Base-by-base conservation (phyloP, 2,888 invertebrate species). In the Archaeoteleia sp. region DNA sequence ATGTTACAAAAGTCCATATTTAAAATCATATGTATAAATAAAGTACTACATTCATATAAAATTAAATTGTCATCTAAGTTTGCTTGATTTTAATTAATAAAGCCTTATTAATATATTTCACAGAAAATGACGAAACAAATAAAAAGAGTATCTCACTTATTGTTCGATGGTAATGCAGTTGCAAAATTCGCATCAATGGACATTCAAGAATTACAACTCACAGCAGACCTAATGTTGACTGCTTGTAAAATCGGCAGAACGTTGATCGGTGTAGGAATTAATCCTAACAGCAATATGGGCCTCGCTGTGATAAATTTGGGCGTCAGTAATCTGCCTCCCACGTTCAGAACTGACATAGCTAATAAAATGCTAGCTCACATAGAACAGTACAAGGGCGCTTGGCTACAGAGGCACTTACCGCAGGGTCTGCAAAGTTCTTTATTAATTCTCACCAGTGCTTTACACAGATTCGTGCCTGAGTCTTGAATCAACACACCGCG, bases 281-380 rank as follows among this genome's bases (percentile, higher is more conserved):
- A 89, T 80, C 89, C 89, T 8, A 86, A 87, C 57, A 87, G 87
- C 67, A 87, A 87, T 68, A 86, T 87, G 86, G 90, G 89, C 0
- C 82, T 88, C 20, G 86, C 87, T 32, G 88, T 88, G 34, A 87
- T 90, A 40, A 90, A 90, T 78, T 86, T 89, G 55, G 90, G 90
- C 12, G 87, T 90, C 6, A 86, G 87, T 53, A 90, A 90, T 81
- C 82, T 91, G n/a, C 88, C 89, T 10, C 87, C 89, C 8, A 90
- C 90, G 9, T 87, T 88, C 27, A 86, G 89, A 67, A 90, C 90
- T n/a, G 91, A 91, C 75, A 85, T 90, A 70, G 90, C 90, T 10
- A 91, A 91, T 81, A 89, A 88, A 75, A 83, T 89, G 76, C 78
- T 89, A 39, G 88, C 88, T 53, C 82, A 88, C 55, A 86, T 87